Evolutionary conservation across 2,888 invertebrate species (phyloP).

Genomic region (Drosophila merina): DNA sequence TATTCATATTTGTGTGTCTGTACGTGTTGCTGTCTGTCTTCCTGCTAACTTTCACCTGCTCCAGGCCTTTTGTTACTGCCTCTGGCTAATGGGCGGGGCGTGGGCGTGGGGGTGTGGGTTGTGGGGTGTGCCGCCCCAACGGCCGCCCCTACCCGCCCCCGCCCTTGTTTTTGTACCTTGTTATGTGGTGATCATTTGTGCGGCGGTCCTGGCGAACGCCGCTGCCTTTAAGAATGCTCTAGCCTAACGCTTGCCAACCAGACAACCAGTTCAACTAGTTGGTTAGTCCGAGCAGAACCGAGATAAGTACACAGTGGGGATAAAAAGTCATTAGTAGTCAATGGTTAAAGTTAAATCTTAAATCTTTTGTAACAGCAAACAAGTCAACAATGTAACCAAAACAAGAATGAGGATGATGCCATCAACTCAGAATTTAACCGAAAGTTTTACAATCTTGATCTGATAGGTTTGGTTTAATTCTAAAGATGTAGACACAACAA

Average conservation of each 20-base stretch:
- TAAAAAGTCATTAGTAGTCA: slow-evolving; percentile 18
- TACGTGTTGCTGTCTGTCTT: slow-evolving; percentile 19
- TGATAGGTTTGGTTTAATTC: slow-evolving; percentile 38
- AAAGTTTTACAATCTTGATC: slow-evolving; percentile 16
- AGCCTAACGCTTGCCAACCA: slow-evolving; percentile 40
- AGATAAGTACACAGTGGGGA: slow-evolving; percentile 41
- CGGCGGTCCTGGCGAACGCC: slow-evolving; percentile 20
- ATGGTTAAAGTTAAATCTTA: slow-evolving; percentile 12
- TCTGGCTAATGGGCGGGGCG: slow-evolving; percentile 37
- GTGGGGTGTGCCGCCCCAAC: neutral
- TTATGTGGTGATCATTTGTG: slow-evolving; percentile 61
- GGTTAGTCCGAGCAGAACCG: slow-evolving; percentile 44
- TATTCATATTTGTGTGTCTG: slow-evolving; percentile 38
- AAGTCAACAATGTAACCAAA: slow-evolving; percentile 59
- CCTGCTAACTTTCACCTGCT: slow-evolving; percentile 64
- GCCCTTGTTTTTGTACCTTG: slow-evolving; percentile 64
- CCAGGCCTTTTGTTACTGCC: slow-evolving; percentile 45
- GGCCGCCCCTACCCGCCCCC: slow-evolving; percentile 21
- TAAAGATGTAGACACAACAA: slow-evolving; percentile 72
- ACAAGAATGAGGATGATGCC: slow-evolving; percentile 41
- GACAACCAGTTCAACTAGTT: slow-evolving; percentile 74
- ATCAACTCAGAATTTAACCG: slow-evolving; percentile 39
- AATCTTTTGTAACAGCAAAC: slow-evolving; percentile 43
- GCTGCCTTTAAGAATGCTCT: slow-evolving; percentile 40
- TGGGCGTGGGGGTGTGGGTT: slow-evolving; percentile 1